Evolutionary conservation across 2,797 vertebrate species (phyloP).

Genomic region (Microcaecilia unicolor): DNA sequence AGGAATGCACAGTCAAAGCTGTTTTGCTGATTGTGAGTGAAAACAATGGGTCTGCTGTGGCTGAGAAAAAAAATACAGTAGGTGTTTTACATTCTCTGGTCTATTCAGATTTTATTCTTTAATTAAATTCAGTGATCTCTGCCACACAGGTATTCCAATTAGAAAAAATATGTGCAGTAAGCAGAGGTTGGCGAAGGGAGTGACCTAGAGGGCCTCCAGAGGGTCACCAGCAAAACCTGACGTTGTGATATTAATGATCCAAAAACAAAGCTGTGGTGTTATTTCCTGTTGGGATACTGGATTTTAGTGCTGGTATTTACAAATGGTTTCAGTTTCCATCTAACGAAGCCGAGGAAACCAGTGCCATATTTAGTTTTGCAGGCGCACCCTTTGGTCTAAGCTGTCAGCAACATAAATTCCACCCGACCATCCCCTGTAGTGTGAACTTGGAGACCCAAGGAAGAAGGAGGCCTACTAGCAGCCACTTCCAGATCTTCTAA

Average conservation of each 20-base stretch:
- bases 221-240: no score
- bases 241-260: no score
- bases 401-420: no score
- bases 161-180: conserved; percentile 28
- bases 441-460: no score
- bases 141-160: conserved; percentile 36
- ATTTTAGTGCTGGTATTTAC: conserved; percentile 28
- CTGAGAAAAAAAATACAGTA: conserved; percentile 31
- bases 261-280: conserved; percentile 36
- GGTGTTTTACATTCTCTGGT: conserved; percentile 29
- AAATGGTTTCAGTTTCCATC: conserved; percentile 34
- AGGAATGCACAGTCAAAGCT: conserved; percentile 57
- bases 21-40: conserved; percentile 36
- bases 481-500: no score
- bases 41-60: conserved; percentile 48
- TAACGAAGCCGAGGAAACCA: conserved; percentile 38
- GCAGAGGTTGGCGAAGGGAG: neutral
- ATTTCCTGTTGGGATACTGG: conserved; percentile 33
- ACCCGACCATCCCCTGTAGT: no score
- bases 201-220: no score
- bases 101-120: conserved; percentile 34
- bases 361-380: neutral
- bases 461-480: no score
- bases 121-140: conserved; percentile 16
- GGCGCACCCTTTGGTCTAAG: no score